Evolutionary conservation across 2,888 invertebrate species (phyloP).

Genomic region (Charanyca ferruginea): DNA sequence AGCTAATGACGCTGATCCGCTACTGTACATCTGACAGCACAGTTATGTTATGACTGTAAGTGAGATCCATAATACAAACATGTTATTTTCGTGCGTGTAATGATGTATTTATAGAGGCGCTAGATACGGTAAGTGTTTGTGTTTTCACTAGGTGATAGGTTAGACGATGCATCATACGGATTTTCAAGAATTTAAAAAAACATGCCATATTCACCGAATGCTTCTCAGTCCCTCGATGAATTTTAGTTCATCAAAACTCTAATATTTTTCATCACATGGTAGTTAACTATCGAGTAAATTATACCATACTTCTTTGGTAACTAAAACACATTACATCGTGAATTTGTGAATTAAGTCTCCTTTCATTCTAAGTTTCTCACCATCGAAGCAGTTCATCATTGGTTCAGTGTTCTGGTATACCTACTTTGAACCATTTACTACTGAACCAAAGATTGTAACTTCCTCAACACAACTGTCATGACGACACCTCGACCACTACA

Average conservation of each 20-base stretch:
- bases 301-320: too few species aligned
- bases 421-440: background rate
- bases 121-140: conserved; percentile 46
- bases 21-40: conserved; percentile 74
- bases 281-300: too few species aligned
- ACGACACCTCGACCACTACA: conserved; percentile 35
- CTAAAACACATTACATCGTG: too few species aligned
- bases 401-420: too few species aligned
- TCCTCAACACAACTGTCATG: conserved; percentile 23
- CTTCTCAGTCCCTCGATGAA: too few species aligned
- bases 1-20: conserved; percentile 75
- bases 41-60: conserved; percentile 70
- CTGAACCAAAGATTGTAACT: conserved; percentile 25
- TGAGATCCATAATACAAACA: conserved; percentile 67
- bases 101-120: conserved; percentile 48
- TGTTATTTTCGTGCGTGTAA: conserved; percentile 63
- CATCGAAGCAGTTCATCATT: background rate
- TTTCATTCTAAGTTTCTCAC: background rate
- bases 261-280: too few species aligned
- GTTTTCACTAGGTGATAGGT: conserved; percentile 27
- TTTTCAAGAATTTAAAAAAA: background rate
- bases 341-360: too few species aligned
- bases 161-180: conserved; percentile 1
- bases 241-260: too few species aligned
- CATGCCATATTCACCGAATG: too few species aligned